A percentile compares a stretch with the other conserved stretches of the same genome.
Evolutionary conservation across 2,797 vertebrate species (phyloP).

Genomic region (Pagetopsis macropterus): DNA sequence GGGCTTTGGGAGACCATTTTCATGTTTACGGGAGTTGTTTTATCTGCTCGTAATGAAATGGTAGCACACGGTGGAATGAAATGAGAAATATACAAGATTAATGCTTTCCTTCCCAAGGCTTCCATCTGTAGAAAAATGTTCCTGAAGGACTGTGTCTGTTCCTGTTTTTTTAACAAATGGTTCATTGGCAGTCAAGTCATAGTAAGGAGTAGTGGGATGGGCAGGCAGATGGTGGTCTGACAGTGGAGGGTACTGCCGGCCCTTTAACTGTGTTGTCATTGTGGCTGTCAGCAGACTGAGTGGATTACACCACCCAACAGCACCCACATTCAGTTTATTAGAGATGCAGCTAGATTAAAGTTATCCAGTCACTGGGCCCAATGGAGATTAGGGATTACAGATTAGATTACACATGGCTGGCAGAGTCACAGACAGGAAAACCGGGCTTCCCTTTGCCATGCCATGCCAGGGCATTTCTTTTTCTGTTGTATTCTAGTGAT

Average conservation of each 20-base stretch:
- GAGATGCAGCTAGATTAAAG: conserved; percentile 66
- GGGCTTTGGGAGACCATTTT: conserved; percentile 45
- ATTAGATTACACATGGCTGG: conserved; percentile 61
- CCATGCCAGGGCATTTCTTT: background rate
- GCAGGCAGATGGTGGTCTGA: conserved; percentile 57
- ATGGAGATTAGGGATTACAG: conserved; percentile 69
- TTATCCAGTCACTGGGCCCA: conserved; percentile 64
- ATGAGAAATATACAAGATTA: conserved; percentile 46
- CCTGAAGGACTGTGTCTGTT: conserved; percentile 37
- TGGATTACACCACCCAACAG: conserved; percentile 67
- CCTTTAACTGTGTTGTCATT: conserved; percentile 55
- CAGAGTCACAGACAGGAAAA: conserved; percentile 37
- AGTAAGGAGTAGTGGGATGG: conserved; percentile 19
- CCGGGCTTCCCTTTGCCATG: conserved; percentile 30
- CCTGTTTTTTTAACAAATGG: conserved; percentile 53
- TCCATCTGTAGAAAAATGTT: conserved; percentile 28
- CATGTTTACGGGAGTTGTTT: conserved; percentile 43
- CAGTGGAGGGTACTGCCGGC: conserved; percentile 33
- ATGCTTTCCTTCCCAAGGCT: conserved; percentile 30
- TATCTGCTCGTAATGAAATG: conserved; percentile 65
- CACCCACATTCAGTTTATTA: conserved; percentile 58
- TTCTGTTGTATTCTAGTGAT: background rate
- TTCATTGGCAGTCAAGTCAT: conserved; percentile 34
- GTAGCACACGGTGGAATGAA: conserved; percentile 42
- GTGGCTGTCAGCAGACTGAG: conserved; percentile 63